Base-by-base conservation (phyloP, 2,797 vertebrate species). In the Limosa lapponica region DNA sequence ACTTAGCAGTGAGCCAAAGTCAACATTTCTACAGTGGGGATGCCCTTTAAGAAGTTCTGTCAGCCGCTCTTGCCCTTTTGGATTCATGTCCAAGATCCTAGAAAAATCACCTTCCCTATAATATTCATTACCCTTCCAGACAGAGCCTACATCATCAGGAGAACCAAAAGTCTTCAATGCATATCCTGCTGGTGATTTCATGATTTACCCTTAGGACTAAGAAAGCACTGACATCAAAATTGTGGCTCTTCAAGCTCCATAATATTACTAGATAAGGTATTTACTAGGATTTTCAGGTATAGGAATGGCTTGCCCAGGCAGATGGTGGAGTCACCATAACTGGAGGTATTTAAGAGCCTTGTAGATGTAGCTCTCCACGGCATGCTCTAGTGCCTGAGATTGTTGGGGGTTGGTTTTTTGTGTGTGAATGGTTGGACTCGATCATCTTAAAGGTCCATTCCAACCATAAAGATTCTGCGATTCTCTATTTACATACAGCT, bases 1-100 rank as follows among this genome's bases (percentile, higher is more conserved):
- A 94, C 86, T 90, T 77, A 95, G 90, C 71, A 84, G 75, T 0
- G 5, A 88, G 67, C 59, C 88, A 96, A 72, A 95, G 59, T 91
- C 95, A 91, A 94, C 75, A 92, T 55, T 96, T 87, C 77, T 43
- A 65, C 61, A 41, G 82, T 11, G 73, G 82, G 89, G 73, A 92
- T 97, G 62, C 85, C 62, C 90, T 88, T 8, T 44, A 82, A 84
- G 75, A 75, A 77, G 36, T 71, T 73, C 49, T 52, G 0, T 39
- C 73, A 91, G 75, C 51, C 77, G 39, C 28, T 84, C 59, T 79
- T 70, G 64, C 62, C 93, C 86, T 92, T 61, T 81, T 28, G 6
- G 51, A 48, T 95, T 79, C 15, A 4, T 13, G 44, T 79, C 57
- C 16, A 1, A 74, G 48, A 49, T n/a, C 5, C 65, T 48, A 72